A percentile compares a stretch with the other conserved stretches of the same genome.
Conservation (phyloP, 92 coral and sea anemone species). For the Parazoanthus atlanticus region DNA sequence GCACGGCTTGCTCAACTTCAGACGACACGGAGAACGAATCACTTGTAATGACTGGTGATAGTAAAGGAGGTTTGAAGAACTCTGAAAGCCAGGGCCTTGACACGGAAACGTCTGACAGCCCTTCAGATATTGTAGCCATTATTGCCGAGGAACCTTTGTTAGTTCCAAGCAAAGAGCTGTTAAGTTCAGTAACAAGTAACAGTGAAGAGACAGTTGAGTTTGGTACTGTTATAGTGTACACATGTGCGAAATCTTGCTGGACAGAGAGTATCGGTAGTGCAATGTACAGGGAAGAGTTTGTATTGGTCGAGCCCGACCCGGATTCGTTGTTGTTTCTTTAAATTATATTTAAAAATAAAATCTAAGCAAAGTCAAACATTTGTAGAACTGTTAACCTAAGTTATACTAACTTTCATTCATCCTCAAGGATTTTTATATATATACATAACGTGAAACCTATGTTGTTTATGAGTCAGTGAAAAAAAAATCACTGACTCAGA, state of each 20-base stretch:
- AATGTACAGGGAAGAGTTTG: constrained; percentile 63
- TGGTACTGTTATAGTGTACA: constrained; percentile 86
- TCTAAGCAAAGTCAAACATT: too few relatives aligned
- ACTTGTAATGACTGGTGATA: neutral
- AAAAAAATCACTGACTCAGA: too few relatives aligned
- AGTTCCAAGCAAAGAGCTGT: neutral
- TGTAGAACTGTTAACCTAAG: too few relatives aligned
- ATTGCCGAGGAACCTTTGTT: constrained; percentile 21
- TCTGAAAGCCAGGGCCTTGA: neutral
- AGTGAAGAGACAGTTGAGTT: constrained; percentile 68
- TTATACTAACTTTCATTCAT: too few relatives aligned
- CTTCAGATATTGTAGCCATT: neutral
- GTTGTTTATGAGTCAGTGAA: too few relatives aligned
- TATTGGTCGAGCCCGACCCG: constrained; percentile 83
- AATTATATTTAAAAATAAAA: neutral
- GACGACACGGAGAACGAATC: neutral
- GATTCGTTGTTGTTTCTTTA: constrained; percentile 61
- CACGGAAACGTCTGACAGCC: neutral
- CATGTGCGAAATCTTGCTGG: constrained; percentile 90
- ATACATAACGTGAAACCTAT: too few relatives aligned
- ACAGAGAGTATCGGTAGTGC: constrained; percentile 21
- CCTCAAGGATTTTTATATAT: too few relatives aligned
- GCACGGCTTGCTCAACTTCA: neutral
- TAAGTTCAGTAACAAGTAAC: neutral
- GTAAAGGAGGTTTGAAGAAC: neutral